Evolutionary conservation across 2,797 vertebrate species (phyloP).

Genomic region (Botia kubotai): DNA sequence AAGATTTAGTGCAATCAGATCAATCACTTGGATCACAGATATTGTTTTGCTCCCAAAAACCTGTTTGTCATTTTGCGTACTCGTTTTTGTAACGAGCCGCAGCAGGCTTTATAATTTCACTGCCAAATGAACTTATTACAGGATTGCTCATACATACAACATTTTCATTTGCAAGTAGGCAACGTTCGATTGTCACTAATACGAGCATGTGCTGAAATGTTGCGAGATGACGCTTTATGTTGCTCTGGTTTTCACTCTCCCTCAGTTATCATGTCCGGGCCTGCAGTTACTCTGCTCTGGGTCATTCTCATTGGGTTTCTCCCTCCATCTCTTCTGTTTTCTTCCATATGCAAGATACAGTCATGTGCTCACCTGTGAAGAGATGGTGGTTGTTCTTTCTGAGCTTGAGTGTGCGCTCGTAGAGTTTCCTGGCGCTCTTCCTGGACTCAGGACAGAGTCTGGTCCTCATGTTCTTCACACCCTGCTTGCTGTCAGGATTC

Average conservation of each 20-base stretch:
- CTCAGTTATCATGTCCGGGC: neutral
- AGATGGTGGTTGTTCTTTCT: conserved; percentile 98
- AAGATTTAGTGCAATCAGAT: no score
- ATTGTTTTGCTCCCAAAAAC: no score
- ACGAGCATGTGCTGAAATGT: neutral
- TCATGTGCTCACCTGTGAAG: conserved; percentile 80
- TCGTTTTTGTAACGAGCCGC: no score
- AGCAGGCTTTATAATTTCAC: no score
- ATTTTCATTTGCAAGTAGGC: no score
- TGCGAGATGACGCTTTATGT: neutral
- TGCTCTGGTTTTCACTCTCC: neutral
- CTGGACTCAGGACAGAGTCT: conserved; percentile 93
- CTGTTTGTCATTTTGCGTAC: no score
- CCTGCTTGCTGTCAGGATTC: conserved; percentile 96
- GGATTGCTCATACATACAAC: no score
- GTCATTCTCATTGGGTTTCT: neutral
- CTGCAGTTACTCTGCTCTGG: neutral
- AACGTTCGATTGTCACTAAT: no score
- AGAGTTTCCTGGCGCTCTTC: conserved; percentile 95
- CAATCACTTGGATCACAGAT: no score
- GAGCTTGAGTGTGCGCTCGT: conserved; percentile 93
- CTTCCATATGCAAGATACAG: neutral
- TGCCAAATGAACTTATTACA: no score
- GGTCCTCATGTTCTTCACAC: conserved; percentile 96
- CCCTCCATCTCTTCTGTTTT: neutral